Evolutionary conservation across 2,797 vertebrate genomes (phyloP).

Genomic region (Forpus xanthops): DNA sequence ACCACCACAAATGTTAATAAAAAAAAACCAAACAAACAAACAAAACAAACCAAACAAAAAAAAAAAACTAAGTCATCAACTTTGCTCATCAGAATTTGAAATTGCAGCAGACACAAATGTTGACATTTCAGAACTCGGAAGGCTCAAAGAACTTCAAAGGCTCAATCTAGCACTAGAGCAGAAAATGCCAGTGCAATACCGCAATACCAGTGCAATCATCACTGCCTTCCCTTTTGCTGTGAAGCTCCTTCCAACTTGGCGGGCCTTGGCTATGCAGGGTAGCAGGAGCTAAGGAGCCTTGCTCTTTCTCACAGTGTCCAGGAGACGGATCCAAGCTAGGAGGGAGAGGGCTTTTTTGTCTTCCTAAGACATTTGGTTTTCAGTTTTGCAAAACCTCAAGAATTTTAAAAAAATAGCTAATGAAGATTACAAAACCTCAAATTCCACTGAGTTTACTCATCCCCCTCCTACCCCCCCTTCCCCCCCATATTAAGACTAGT

Average conservation of each 20-base stretch:
- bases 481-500: neutral
- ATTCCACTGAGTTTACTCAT: slow-evolving; percentile 64
- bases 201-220: neutral
- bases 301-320: slow-evolving; percentile 29
- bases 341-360: slow-evolving; percentile 27
- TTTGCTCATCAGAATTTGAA: neutral
- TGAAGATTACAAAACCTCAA: slow-evolving; percentile 62
- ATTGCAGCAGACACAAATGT: neutral
- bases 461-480: too few species aligned
- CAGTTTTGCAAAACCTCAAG: slow-evolving; percentile 60
- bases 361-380: slow-evolving; percentile 50
- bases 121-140: neutral
- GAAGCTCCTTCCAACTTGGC: slow-evolving; percentile 33
- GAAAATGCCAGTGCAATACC: neutral
- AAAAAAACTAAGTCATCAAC: neutral
- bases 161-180: neutral
- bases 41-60: fast-evolving
- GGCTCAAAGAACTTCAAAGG: neutral
- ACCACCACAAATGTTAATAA: neutral
- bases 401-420: slow-evolving; percentile 52
- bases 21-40: too few species aligned
- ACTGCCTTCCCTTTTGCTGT: slow-evolving; percentile 1
- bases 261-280: neutral
- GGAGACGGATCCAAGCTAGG: neutral
- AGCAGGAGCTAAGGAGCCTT: slow-evolving; percentile 27